Evolutionary conservation across 2,888 invertebrate genomes (phyloP), one percentile per base, ranked within the genome.

Genomic region (Notodonta dromedarius): DNA sequence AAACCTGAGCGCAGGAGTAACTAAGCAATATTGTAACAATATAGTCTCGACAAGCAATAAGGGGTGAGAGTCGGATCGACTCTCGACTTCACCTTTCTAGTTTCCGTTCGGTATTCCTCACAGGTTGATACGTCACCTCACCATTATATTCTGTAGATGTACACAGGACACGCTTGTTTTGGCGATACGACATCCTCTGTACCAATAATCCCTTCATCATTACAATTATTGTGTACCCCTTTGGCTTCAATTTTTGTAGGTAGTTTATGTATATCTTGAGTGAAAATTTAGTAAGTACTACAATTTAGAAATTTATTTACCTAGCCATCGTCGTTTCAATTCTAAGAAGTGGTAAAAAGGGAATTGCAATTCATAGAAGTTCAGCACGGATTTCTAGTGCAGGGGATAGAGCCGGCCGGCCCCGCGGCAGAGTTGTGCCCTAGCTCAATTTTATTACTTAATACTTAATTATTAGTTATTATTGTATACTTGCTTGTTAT

Each of bases 371-470:
- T 46, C 4, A n/a, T 46, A 11, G 5, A 13, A n/a, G 13, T 7
- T 46, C 46, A 46, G n/a, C 46, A 13, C 46, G 52, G 66, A 65
- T 65, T 71, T 39, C 59, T 63, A 69, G 73, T 70, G 64, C 77
- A 69, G 73, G 69, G 67, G 70, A 61, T 69, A 69, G 72, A 76
- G 67, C 74, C 69, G 63, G 67, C 24, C 24, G 24, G 24, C 61
- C 74, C 65, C 77, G 79, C 74, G 81, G 76, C 79, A 85, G 82
- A 76, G 85, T 81, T 83, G 78, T 85, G 82, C 80, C 85, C 85
- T 92, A 92, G 92, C 92, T 92, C 92, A 92, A 92, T 92, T 92
- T 89, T 90, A 92, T 88, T 24, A 24, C 24, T 24, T 88, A 84
- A 86, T 87, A 88, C 85, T 86, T 87, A 85, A 85, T 82, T 84